phyloP scores from a whole-genome alignment of 1,140 invertebrate genomes.

The Lepidostoma basale region DNA sequence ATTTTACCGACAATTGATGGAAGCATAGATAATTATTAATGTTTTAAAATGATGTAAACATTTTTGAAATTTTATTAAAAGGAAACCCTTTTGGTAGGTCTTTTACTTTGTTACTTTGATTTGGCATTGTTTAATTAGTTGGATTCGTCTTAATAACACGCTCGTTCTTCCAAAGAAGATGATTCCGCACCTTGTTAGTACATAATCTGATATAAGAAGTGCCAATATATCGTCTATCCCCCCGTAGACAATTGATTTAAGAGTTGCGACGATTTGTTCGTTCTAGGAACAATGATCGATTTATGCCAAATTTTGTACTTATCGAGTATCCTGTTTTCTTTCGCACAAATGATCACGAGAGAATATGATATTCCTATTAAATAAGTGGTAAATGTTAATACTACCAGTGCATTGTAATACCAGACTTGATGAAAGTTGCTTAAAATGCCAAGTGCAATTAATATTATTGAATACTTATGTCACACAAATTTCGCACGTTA shows the following conservation, averaged over 20 bases:
- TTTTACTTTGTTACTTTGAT: too few species aligned
- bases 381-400: background rate
- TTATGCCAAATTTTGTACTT: constrained; percentile 16
- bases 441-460: constrained; percentile 21
- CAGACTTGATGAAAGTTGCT: background rate
- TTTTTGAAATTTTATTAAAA: too few species aligned
- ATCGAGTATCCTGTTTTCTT: constrained; percentile 6
- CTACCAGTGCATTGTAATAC: background rate
- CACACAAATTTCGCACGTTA: background rate
- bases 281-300: background rate
- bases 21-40: too few species aligned
- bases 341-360: constrained; percentile 5
- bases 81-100: too few species aligned
- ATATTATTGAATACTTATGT: constrained; percentile 5
- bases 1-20: too few species aligned
- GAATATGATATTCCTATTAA: background rate
- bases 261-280: background rate
- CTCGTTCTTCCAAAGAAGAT: too few species aligned
- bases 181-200: constrained; percentile 6
- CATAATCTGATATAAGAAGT: constrained; percentile 4
- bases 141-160: too few species aligned
- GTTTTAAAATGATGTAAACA: too few species aligned
- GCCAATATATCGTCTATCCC: background rate
- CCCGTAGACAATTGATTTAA: constrained; percentile 3
- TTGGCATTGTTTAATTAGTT: too few species aligned